Conservation (phyloP, 2,113 vertebrate genomes). For the Rhinopomastus cyanomelas region DNA sequence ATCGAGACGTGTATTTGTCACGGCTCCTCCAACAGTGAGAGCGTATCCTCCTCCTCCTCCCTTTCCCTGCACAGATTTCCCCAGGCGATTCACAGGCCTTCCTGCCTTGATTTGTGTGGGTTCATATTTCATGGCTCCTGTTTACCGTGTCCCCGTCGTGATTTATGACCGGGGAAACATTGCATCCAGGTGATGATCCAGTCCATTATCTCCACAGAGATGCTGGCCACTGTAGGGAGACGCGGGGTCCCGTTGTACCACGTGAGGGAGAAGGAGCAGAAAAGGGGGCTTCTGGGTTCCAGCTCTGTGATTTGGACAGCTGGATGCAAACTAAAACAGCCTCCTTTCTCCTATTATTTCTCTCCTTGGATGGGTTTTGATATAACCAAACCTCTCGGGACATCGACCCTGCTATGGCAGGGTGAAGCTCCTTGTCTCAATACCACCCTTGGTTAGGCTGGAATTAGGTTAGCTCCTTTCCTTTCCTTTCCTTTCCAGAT, state of each 20-base stretch:
- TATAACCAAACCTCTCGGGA: background rate
- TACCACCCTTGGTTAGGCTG: conserved; percentile 5
- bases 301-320: background rate
- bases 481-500: background rate
- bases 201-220: conserved; percentile 30
- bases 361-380: background rate
- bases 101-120: conserved; percentile 33
- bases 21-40: background rate
- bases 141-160: conserved; percentile 23
- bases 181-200: conserved; percentile 62
- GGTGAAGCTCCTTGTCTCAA: background rate
- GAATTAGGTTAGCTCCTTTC: background rate
- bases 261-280: background rate
- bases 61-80: conserved; percentile 51
- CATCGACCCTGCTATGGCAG: background rate
- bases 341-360: background rate
- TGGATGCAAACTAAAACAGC: background rate
- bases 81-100: conserved; percentile 26
- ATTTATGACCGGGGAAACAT: conserved; percentile 47
- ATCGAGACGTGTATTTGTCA: background rate
- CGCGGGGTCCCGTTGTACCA: background rate
- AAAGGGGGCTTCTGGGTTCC: background rate
- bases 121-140: conserved; percentile 54
- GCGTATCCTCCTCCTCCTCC: background rate
- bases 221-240: conserved; percentile 7